Evolutionary conservation across 2,113 vertebrate genomes (phyloP).

Genomic region (Heptranchias perlo): DNA sequence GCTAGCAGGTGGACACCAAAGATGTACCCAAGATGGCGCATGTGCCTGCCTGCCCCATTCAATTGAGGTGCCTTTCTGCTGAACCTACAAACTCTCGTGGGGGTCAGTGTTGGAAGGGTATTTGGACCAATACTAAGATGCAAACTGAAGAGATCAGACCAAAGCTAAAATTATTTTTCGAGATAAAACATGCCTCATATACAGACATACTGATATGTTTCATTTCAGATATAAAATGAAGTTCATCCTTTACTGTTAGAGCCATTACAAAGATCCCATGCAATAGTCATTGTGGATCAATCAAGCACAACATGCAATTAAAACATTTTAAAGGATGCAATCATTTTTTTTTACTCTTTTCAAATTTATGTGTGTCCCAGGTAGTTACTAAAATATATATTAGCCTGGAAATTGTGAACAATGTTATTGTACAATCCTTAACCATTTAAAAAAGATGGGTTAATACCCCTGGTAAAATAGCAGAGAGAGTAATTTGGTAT

Average conservation of each 20-base stretch:
- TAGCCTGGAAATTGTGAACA: not conserved
- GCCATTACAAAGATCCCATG: not conserved
- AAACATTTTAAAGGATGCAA: not conserved
- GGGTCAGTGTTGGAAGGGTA: not conserved
- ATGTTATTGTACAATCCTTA: not conserved
- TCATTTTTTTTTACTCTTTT: too few relatives aligned
- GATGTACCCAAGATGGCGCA: not conserved
- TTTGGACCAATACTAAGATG: not conserved
- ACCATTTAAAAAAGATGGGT: too few relatives aligned
- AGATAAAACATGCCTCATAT: not conserved
- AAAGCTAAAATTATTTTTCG: not conserved
- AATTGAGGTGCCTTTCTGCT: not conserved
- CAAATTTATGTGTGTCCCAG: not conserved
- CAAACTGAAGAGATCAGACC: not conserved
- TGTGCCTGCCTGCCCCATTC: not conserved
- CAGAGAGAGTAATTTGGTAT: too few relatives aligned
- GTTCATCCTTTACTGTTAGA: not conserved
- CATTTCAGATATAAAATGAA: not conserved
- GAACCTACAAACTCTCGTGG: not conserved
- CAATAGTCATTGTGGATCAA: not conserved
- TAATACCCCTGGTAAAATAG: too few relatives aligned
- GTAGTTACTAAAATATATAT: not conserved
- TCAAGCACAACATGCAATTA: not conserved
- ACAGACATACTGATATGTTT: not conserved
- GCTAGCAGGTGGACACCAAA: not conserved